Percentiles rank a stretch among this genome's conserved stretches.
Conservation (phyloP, 2,113 vertebrate species). For the Canis aureus region DNA sequence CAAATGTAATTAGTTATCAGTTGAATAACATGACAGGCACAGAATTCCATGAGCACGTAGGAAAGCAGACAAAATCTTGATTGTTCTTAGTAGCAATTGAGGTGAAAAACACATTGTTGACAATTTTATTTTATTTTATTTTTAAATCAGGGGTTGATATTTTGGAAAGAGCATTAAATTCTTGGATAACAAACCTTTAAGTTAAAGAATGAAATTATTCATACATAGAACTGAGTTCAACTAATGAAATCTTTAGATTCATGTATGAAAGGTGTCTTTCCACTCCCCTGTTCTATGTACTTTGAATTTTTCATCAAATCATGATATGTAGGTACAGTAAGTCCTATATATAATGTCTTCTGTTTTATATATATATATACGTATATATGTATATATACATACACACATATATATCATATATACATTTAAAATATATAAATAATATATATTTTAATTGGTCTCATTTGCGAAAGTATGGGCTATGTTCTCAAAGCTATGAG, state of each 20-base stretch:
- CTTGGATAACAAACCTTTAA: neutral
- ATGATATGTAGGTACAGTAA: neutral
- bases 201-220: neutral
- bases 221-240: neutral
- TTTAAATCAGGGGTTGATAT: neutral
- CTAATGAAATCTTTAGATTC: neutral
- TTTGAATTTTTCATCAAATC: constrained; percentile 7
- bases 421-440: too few relatives aligned
- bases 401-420: too few relatives aligned
- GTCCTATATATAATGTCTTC: neutral
- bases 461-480: neutral
- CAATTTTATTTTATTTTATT: constrained; percentile 3
- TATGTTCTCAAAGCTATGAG: neutral
- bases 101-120: neutral
- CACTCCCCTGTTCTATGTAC: neutral
- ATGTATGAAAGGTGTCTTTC: neutral
- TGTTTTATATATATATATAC: neutral
- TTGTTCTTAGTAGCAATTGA: neutral
- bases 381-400: too few relatives aligned
- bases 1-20: neutral
- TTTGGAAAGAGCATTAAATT: constrained; percentile 11
- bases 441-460: neutral
- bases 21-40: neutral
- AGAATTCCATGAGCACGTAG: neutral
- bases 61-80: neutral